These are phyloP conservation scores for Plestiodon gilberti DNA, from an alignment of 2,113 vertebrate species.

Conservation along the genomic window DNA sequence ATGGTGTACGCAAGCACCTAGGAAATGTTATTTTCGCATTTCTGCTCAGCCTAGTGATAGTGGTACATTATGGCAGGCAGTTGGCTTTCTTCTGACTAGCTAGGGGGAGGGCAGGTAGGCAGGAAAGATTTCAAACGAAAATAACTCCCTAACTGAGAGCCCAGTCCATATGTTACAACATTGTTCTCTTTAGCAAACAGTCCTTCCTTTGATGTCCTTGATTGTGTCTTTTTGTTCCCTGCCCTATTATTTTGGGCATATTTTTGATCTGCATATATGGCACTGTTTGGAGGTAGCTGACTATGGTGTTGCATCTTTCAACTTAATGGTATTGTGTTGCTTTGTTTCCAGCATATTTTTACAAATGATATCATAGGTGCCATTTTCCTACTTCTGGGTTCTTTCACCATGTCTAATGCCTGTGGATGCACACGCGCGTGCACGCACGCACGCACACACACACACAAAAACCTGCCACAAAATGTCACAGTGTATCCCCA, in stretches of 20 bases:
- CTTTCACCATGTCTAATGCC: no score
- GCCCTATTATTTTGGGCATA: neutral
- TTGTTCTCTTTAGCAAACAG: neutral
- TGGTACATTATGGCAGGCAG: constrained; percentile 6
- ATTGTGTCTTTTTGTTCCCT: neutral
- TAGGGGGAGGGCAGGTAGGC: no score
- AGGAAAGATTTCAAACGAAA: neutral
- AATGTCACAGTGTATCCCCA: no score
- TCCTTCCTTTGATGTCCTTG: neutral
- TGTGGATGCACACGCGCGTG: no score
- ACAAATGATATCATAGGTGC: neutral
- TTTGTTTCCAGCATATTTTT: neutral
- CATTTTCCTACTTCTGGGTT: neutral
- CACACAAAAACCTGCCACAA: no score
- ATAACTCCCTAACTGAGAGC: neutral
- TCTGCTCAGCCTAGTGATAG: neutral
- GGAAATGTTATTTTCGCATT: constrained; percentile 10
- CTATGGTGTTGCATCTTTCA: neutral
- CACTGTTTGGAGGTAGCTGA: neutral
- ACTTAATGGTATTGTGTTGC: neutral
- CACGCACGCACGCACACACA: no score
- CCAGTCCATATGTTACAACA: constrained; percentile 10
- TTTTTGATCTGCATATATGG: neutral
- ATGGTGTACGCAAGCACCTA: neutral
- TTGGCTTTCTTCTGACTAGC: neutral